Evolutionary conservation across 2,888 invertebrate genomes (phyloP), one percentile per base, ranked within the genome.

Genomic region (Julus scanicus): DNA sequence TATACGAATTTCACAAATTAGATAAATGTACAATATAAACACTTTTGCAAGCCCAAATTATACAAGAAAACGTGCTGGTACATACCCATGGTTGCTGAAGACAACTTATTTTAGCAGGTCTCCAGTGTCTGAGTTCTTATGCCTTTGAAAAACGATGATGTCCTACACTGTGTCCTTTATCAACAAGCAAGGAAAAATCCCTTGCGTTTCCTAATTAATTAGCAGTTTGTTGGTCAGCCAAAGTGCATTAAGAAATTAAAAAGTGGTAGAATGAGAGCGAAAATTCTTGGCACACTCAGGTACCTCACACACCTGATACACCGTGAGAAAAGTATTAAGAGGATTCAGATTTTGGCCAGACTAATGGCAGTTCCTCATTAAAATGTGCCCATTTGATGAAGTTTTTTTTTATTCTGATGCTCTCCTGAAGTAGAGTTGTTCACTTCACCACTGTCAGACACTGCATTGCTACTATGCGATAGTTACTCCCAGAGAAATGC

Each of bases 401-500:
- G 63, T 63, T 20, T 29, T 29, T 29, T 29, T n/a, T 20, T 20
- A n/a, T 63, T n/a, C 63, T 20, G 20, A 20, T 5, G 71, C 71
- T 71, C 29, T 71, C 29, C 11, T 29, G 29, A 8, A 29, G 71
- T n/a, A 71, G 29, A n/a, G 80, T 13, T 80, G 80, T 80, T 80
- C 80, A 80, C 37, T 80, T 80, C 37, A 39, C 80, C 15, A 15
- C 80, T 37, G 37, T 37, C 80, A 39, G 80, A 80, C 37, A 13
- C 15, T 80, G 80, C 80, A 37, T 80, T 80, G 80, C 37, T 37
- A 80, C 2, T 39, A 29, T 37, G 80, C 80, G 80, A 80, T 80
- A 37, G 37, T 37, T 37, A 80, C 80, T 80, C 80, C 80, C 80
- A 80, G 80, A 80, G 37, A 80, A 80, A 80, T 80, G 37, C 80